phyloP scores from a whole-genome alignment of 2,888 invertebrate genomes.

The Patella caerulea region DNA sequence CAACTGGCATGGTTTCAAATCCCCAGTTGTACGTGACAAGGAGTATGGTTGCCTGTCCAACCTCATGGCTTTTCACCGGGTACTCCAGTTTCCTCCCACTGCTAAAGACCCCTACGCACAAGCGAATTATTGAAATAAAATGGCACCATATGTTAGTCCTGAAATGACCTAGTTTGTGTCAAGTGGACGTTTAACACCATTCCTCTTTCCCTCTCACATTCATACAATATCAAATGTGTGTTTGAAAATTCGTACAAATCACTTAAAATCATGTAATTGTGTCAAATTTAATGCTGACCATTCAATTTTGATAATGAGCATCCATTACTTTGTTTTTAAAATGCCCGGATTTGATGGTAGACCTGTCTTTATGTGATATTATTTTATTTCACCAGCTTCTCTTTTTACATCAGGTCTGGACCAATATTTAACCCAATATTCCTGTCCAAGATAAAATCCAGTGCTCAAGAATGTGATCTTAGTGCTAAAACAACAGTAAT shows the following conservation, averaged over 20 bases:
- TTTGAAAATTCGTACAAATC: neutral
- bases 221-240: too few relatives aligned
- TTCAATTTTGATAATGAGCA: neutral
- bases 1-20: too few relatives aligned
- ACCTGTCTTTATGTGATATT: neutral
- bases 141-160: too few relatives aligned
- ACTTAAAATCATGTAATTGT: neutral
- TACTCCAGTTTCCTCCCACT: too few relatives aligned
- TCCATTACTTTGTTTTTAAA: neutral
- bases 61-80: too few relatives aligned
- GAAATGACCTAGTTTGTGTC: too few relatives aligned
- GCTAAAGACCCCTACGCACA: too few relatives aligned
- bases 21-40: too few relatives aligned
- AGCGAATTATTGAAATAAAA: too few relatives aligned
- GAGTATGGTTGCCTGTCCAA: too few relatives aligned
- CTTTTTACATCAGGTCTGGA: constrained; percentile 25
- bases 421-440: constrained; percentile 21
- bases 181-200: too few relatives aligned
- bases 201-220: too few relatives aligned
- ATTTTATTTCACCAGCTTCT: neutral
- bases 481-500: neutral
- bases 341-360: neutral
- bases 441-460: constrained; percentile 10
- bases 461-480: constrained; percentile 13
- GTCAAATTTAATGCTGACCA: neutral